Conservation (phyloP, 2,888 invertebrate genomes). For the Aelia acuminata region DNA sequence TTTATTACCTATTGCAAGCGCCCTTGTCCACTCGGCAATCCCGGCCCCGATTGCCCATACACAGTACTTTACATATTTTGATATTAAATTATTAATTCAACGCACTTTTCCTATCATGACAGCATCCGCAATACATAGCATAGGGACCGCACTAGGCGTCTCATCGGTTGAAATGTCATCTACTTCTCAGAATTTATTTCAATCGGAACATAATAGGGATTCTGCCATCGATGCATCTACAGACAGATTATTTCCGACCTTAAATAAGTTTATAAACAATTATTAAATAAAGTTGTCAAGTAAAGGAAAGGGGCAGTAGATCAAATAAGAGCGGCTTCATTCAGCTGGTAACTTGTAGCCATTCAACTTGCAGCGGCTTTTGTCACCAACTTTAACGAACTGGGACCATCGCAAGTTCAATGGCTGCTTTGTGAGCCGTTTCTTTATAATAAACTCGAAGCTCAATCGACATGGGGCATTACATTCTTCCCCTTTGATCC, state of each 20-base stretch:
- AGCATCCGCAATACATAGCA: too few relatives aligned
- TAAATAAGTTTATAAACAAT: background rate
- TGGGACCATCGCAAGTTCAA: background rate
- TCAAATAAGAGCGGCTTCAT: background rate
- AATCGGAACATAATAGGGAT: too few relatives aligned
- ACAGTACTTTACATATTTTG: too few relatives aligned
- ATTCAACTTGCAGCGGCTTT: background rate
- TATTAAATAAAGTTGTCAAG: background rate
- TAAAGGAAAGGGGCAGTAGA: background rate
- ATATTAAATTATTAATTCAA: too few relatives aligned
- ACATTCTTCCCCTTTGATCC: background rate
- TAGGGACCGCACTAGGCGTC: too few relatives aligned
- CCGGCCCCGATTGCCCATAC: too few relatives aligned
- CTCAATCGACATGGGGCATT: background rate
- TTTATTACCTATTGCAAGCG: too few relatives aligned
- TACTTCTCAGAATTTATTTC: too few relatives aligned
- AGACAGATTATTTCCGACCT: background rate
- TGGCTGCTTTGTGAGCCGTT: background rate
- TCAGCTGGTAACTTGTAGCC: background rate
- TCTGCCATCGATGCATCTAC: background rate
- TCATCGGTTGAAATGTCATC: too few relatives aligned
- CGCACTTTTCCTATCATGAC: too few relatives aligned
- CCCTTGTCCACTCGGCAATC: too few relatives aligned
- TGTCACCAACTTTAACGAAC: background rate
- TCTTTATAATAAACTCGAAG: background rate